These are phyloP conservation scores for Cheilosia vernalis DNA, from an alignment of 2,888 invertebrate species.

Conservation along the genomic window DNA sequence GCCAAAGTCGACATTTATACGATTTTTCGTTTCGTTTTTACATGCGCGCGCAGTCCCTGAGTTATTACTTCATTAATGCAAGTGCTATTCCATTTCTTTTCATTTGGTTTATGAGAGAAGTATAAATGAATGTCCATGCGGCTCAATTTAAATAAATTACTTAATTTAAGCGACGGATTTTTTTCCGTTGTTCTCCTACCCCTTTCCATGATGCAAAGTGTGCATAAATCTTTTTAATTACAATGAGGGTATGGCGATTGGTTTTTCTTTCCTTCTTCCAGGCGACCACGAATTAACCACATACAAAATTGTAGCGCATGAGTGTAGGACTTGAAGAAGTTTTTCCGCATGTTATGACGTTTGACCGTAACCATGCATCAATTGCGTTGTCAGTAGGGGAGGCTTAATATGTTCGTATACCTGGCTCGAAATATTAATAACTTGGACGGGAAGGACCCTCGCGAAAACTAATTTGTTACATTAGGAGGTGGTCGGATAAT, in stretches of 20 bases:
- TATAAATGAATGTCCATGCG: constrained; percentile 38
- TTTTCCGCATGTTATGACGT: background rate
- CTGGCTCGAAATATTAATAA: background rate
- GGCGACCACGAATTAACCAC: background rate
- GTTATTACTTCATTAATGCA: constrained; percentile 68
- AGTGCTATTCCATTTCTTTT: constrained; percentile 61
- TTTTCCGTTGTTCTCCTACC: background rate
- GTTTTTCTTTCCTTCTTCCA: background rate
- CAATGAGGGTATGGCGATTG: background rate
- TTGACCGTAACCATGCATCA: background rate
- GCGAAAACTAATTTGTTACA: constrained; percentile 12
- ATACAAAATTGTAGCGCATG: background rate
- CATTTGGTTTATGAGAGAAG: constrained; percentile 45
- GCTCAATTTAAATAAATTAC: constrained; percentile 68
- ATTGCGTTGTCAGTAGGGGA: background rate
- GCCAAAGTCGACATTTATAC: constrained; percentile 48
- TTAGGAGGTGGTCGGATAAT: constrained; percentile 21
- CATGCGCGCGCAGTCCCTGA: constrained; percentile 28
- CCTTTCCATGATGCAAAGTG: background rate
- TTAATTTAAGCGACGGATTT: constrained; percentile 49
- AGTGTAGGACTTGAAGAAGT: background rate
- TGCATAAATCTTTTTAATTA: constrained; percentile 1
- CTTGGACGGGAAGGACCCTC: background rate
- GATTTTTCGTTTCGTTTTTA: background rate
- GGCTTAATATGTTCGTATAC: background rate